Evolutionary conservation across 92 coral and sea anemone species (phyloP).

Genomic region (Porites evermanni): DNA sequence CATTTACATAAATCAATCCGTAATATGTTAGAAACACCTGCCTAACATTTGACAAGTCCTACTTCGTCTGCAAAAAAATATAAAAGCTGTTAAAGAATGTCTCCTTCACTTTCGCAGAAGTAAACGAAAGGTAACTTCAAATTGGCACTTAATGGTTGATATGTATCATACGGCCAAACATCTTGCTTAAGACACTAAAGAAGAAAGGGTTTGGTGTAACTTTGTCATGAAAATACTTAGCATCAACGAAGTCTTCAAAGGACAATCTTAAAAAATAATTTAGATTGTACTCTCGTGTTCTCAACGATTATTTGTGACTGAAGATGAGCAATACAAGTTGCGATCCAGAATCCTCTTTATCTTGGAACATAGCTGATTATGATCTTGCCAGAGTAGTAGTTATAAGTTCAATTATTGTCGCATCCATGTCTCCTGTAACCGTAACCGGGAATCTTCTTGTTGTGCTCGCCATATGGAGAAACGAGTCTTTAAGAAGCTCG

Average conservation of each 20-base stretch:
- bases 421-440: neutral
- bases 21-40: neutral
- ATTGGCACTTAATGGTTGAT: too few species aligned
- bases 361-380: neutral
- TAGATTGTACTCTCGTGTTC: neutral
- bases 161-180: too few species aligned
- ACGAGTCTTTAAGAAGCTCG: neutral
- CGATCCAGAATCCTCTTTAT: neutral
- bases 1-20: neutral
- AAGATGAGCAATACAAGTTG: neutral
- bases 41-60: neutral
- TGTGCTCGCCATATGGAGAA: constrained; percentile 11
- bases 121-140: too few species aligned
- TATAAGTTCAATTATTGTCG: neutral
- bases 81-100: too few species aligned
- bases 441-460: constrained; percentile 4
- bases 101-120: too few species aligned
- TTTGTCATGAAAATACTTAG: too few species aligned
- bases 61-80: neutral
- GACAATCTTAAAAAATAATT: too few species aligned
- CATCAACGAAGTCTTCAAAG: too few species aligned
- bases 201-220: too few species aligned
- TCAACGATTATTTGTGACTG: neutral
- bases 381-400: neutral
- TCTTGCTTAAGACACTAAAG: too few species aligned